Evolutionary conservation across 2,797 vertebrate species (phyloP).

Genomic region (Gobio occitaniae): DNA sequence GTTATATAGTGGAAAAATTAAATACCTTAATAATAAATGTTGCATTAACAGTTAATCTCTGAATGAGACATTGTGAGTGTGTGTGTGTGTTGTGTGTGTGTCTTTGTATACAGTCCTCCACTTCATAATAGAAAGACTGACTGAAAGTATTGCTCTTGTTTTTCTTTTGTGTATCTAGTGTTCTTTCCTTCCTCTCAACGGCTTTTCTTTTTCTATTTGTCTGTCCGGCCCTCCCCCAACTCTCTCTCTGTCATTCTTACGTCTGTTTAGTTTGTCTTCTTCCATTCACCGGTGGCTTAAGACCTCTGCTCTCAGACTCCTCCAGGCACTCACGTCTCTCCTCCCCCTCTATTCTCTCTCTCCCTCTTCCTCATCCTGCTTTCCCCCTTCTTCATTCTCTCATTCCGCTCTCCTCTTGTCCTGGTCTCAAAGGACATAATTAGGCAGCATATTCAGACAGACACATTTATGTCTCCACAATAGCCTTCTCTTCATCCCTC

Average conservation of each 20-base stretch:
- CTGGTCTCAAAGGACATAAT: conserved; percentile 45
- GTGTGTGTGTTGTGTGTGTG: background rate
- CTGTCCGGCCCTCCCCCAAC: background rate
- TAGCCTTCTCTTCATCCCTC: conserved; percentile 25
- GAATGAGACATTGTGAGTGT: background rate
- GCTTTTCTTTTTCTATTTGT: conserved; percentile 22
- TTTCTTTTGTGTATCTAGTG: conserved; percentile 41
- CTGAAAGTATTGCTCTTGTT: conserved; percentile 31
- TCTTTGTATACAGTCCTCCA: conserved; percentile 21
- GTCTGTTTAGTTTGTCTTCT: conserved; percentile 30
- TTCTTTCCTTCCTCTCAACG: conserved; percentile 35
- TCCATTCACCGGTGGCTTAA: conserved; percentile 45
- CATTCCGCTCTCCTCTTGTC: conserved; percentile 30
- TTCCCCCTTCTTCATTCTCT: conserved; percentile 10
- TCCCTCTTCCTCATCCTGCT: conserved; percentile 29
- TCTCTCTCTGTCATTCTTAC: conserved; percentile 1
- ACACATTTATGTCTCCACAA: conserved; percentile 39
- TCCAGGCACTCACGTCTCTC: conserved; percentile 2
- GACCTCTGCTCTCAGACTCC: conserved; percentile 41
- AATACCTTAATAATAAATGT: conserved; percentile 3
- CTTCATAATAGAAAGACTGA: conserved; percentile 3
- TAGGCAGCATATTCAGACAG: conserved; percentile 27
- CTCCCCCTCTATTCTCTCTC: conserved; percentile 36
- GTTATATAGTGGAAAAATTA: background rate
- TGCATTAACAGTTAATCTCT: background rate